Base-by-base conservation (phyloP, 1,140 invertebrate genomes). In the Zelostemma sp. region DNA sequence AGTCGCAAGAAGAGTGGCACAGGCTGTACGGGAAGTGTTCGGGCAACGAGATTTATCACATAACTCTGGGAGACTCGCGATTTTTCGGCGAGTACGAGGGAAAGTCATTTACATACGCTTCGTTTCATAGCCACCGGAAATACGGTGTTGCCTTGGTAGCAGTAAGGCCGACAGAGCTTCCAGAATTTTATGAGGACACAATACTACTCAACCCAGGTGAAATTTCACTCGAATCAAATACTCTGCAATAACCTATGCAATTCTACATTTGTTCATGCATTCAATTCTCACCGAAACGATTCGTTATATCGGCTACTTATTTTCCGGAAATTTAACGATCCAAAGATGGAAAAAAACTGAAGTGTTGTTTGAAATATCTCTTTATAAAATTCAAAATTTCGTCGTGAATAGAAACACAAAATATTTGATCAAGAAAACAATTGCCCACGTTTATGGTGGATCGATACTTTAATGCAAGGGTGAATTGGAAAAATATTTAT, bases 11-110 rank as follows among this genome's bases (percentile, higher is more conserved):
- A 86, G 95, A 98, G 82, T 99, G 97, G 97, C 97, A 99, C 80
- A 88, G 95, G 40, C 85, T 98, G 5, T 99, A 99, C 82, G 97
- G 97, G 12, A 93, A 96, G 79, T 98, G 97, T 84, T 98, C 96
- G 0, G 97, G 97, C 56, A 99, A 99, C 85, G 97, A 99, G 87
- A 99, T 99, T 77, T 99, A 99, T 87, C 96, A 99, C 84, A 98
- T 99, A 72, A 90, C 93, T 51, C 89, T 99, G 18, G 93, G 93
- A 9, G 96, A 99, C 81, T 97, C 95, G 74, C 90, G 96, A 50
- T 99, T 99, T 87, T 99, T 99, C 75, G 95, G 96, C 1, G 97
- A 99, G 85, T 99, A 98, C 80, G 95, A 97, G 81, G 97, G 97
- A 14, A 99, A 99, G 87, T 97, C 96, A 85, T 99, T 99, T 85